phyloP scores from a whole-genome alignment of 2,888 invertebrate species.

The Onchidella celtica region DNA sequence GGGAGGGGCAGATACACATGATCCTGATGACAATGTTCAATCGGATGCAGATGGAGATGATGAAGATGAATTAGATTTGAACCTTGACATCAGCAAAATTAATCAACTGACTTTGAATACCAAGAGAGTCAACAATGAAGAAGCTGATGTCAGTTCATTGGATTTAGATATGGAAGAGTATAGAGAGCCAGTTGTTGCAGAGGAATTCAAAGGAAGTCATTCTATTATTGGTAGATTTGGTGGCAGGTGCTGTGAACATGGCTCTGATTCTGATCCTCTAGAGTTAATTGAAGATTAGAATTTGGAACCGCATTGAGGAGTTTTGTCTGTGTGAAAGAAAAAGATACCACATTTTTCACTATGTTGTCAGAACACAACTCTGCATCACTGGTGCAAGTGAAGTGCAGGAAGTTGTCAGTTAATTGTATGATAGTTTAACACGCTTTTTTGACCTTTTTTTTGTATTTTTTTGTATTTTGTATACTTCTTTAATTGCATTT shows the following conservation, averaged over 20 bases:
- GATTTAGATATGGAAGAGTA: slow-evolving; percentile 25
- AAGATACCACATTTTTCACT: no score
- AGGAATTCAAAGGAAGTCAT: not conserved
- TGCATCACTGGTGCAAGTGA: no score
- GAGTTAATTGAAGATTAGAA: slow-evolving; percentile 62
- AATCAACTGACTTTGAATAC: not conserved
- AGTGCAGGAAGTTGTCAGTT: no score
- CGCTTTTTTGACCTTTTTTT: no score
- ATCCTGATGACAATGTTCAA: no score
- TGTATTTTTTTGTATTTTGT: no score
- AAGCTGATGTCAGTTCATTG: slow-evolving; percentile 13
- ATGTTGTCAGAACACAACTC: no score
- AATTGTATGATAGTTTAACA: no score
- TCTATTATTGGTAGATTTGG: slow-evolving; percentile 36
- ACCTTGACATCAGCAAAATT: not conserved
- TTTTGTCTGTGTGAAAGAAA: no score
- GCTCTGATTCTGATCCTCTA: slow-evolving; percentile 64
- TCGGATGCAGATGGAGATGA: not conserved
- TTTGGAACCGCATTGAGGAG: no score
- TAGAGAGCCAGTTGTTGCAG: slow-evolving; percentile 31
- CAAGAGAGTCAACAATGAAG: not conserved
- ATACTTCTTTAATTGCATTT: no score
- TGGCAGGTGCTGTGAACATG: slow-evolving; percentile 54
- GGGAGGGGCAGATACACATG: no score
- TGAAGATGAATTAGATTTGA: not conserved